Evolutionary conservation across 2,888 invertebrate genomes (phyloP), one percentile per base, ranked within the genome.

Genomic region (Cartodere bifasciata): DNA sequence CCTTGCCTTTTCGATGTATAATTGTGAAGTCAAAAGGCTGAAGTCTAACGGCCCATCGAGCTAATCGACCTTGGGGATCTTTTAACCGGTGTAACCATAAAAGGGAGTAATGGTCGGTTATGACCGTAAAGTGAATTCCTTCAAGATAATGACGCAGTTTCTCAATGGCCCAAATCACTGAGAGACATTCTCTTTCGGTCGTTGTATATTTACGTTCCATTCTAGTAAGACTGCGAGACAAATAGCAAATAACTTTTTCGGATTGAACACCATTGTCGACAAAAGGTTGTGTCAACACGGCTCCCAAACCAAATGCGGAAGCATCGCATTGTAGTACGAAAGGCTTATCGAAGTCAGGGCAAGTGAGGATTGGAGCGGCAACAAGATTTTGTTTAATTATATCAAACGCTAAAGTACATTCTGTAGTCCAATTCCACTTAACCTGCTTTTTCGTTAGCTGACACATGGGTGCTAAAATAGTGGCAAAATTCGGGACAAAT

Each of bases 241-340:
- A 20, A n/a, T 31, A 46, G 1, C 30, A 30, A 6, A 23, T 23
- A 2, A 30, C 30, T 30, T 11, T 30, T 30, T 30, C 30, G 6
- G 16, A 15, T 5, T 23, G 12, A 10, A 7, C 16, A 2, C 16
- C 12, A 9, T 32, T 23, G n/a, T n/a, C n/a, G n/a, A n/a, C n/a
- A n/a, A n/a, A n/a, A n/a, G n/a, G n/a, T 34, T 35, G 3, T 37
- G 26, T 15, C 35, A 30, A 45, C 1, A 42, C 39, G 1, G 38
- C 41, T 3, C 41, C 44, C 4, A 45, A n/a, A 4, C 40, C 43
- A 24, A 23, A 41, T 2, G 22, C 34, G 4, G 33, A 33, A 3
- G 44, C 44, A 32, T 46, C 45, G 11, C 39, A 39, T 13, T 45
- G 44, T 9, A 46, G 13, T 1, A 22, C 27, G 31, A 46, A 44